Percentiles rank a stretch among this genome's conserved stretches.
These are phyloP conservation scores for Fulmarus glacialis DNA, from an alignment of 2,113 vertebrate species.

Conservation along the genomic window DNA sequence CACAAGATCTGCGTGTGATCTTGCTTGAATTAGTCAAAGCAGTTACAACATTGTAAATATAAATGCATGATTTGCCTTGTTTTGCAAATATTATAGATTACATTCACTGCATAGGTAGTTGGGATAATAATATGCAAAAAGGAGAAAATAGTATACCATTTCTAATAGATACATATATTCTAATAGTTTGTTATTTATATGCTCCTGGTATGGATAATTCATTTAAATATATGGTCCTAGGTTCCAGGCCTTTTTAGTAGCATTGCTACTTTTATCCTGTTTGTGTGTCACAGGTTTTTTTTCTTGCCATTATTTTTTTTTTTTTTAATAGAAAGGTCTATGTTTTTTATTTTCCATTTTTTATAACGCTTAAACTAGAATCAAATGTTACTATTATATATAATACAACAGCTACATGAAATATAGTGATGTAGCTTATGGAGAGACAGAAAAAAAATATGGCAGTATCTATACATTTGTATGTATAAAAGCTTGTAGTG, in stretches of 20 bases:
- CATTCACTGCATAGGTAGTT: neutral
- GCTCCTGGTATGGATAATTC: neutral
- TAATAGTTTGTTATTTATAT: neutral
- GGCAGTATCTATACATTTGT: neutral
- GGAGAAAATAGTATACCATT: neutral
- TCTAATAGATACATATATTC: neutral
- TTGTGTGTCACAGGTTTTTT: neutral
- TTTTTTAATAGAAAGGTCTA: neutral
- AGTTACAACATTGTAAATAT: neutral
- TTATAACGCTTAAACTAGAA: neutral
- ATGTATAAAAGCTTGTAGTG: neutral
- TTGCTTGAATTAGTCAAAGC: neutral
- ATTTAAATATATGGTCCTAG: neutral
- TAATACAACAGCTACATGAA: neutral
- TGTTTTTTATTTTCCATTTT: neutral
- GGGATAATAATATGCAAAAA: neutral
- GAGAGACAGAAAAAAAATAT: neutral
- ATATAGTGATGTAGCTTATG: neutral
- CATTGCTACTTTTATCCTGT: neutral
- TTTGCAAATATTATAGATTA: neutral
- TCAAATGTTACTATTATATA: neutral
- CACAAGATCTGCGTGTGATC: neutral
- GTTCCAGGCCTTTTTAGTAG: neutral
- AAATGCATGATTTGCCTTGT: neutral
- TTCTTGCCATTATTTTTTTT: neutral